Evolutionary conservation across 2,888 invertebrate species (phyloP).

Genomic region (Tortrix viridana): DNA sequence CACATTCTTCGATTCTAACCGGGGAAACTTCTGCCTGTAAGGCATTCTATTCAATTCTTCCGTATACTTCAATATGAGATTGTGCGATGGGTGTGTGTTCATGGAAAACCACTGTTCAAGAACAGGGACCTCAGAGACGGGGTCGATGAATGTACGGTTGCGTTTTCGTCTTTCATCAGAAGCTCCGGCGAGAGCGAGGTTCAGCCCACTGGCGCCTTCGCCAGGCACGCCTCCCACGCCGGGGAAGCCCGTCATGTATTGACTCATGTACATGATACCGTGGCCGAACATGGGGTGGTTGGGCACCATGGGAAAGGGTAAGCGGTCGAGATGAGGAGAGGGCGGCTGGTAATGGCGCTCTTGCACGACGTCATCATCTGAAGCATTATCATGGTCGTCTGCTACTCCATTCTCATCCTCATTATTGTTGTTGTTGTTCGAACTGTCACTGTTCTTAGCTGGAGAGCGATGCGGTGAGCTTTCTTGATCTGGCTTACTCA

Average conservation of each 20-base stretch:
- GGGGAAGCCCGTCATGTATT: constrained; percentile 87
- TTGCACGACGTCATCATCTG: constrained; percentile 76
- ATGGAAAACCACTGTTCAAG: constrained; percentile 98
- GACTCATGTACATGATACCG: constrained; percentile 96
- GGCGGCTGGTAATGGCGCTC: constrained; percentile 71
- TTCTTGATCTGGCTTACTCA: constrained; percentile 68
- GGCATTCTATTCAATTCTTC: constrained; percentile 98
- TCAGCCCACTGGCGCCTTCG: constrained; percentile 84
- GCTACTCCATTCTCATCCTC: constrained; percentile 78
- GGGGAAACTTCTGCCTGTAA: constrained; percentile 98
- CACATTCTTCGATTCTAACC: constrained; percentile 99
- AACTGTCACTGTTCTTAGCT: constrained; percentile 83
- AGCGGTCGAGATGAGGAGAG: constrained; percentile 79
- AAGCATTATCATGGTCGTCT: constrained; percentile 80
- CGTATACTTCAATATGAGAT: constrained; percentile 98
- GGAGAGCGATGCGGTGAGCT: constrained; percentile 81
- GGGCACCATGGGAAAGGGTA: constrained; percentile 91
- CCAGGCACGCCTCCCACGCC: constrained; percentile 82
- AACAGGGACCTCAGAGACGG: constrained; percentile 98
- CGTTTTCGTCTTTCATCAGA: constrained; percentile 96
- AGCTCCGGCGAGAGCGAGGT: constrained; percentile 85
- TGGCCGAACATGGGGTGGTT: constrained; percentile 94
- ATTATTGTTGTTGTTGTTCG: constrained; percentile 76
- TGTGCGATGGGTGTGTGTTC: constrained; percentile 99
- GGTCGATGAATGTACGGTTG: constrained; percentile 99